Conservation (phyloP, 1,140 invertebrate genomes). For the Plodia interpunctella region DNA sequence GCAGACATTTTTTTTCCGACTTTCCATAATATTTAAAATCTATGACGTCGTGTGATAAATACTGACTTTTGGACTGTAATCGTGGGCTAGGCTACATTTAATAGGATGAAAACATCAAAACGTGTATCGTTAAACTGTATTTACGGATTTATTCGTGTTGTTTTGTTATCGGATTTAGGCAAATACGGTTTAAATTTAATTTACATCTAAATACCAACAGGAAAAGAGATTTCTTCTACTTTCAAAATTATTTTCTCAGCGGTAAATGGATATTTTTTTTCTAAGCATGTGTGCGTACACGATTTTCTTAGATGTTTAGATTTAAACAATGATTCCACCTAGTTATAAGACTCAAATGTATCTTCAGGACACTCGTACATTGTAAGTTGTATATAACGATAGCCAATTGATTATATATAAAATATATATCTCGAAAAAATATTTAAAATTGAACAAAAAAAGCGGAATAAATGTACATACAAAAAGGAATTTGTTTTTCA, state of each 20-base stretch:
- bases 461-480: slow-evolving; percentile 57
- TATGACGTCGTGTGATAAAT: too few relatives aligned
- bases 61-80: too few relatives aligned
- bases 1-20: too few relatives aligned
- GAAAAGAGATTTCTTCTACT: slow-evolving; percentile 3
- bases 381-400: slow-evolving; percentile 68
- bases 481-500: slow-evolving; percentile 38
- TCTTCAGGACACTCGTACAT: slow-evolving; percentile 50
- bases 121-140: too few relatives aligned
- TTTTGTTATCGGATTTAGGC: background rate
- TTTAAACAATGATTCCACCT: slow-evolving; percentile 61
- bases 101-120: too few relatives aligned
- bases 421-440: slow-evolving; percentile 54
- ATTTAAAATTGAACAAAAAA: slow-evolving; percentile 43
- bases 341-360: slow-evolving; percentile 67
- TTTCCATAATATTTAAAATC: too few relatives aligned
- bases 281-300: background rate
- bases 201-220: background rate
- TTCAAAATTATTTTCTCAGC: background rate
- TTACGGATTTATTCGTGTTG: background rate
- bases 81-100: too few relatives aligned
- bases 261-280: background rate
- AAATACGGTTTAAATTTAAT: background rate
- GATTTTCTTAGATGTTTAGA: slow-evolving; percentile 17
- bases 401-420: slow-evolving; percentile 64